Conservation (phyloP, 2,797 vertebrate species). For the Enteromius anoplus region DNA sequence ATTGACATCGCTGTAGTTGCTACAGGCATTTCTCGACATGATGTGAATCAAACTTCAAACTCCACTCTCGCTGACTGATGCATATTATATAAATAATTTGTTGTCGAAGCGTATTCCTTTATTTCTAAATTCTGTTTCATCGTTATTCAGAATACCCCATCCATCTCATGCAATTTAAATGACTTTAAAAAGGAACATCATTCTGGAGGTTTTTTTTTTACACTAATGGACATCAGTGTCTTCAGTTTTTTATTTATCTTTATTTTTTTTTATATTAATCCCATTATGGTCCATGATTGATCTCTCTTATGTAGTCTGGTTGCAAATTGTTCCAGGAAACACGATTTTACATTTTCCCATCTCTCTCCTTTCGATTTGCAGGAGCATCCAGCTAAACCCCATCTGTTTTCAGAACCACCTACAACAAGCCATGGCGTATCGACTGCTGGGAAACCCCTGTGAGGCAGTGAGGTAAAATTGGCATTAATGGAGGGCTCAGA, state of each 20-base stretch:
- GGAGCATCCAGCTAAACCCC: slow-evolving; percentile 77
- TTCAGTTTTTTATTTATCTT: neutral
- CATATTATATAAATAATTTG: neutral
- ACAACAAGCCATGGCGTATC: slow-evolving; percentile 75
- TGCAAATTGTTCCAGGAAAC: slow-evolving; percentile 44
- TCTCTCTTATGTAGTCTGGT: slow-evolving; percentile 18
- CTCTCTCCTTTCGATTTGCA: slow-evolving; percentile 56
- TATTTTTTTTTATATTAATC: neutral
- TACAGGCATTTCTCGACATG: neutral
- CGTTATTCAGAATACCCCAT: slow-evolving; percentile 23
- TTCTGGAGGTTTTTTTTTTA: neutral
- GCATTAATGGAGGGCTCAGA: slow-evolving; percentile 45
- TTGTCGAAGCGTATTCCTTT: slow-evolving; percentile 1
- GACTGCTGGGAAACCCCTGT: slow-evolving; percentile 75
- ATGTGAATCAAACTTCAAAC: slow-evolving; percentile 1
- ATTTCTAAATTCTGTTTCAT: slow-evolving; percentile 13
- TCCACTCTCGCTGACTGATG: neutral
- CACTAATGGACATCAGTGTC: slow-evolving; percentile 17
- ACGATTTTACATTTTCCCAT: slow-evolving; percentile 29
- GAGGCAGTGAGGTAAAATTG: slow-evolving; percentile 78
- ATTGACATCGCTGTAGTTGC: neutral
- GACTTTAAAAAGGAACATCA: neutral
- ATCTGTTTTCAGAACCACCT: slow-evolving; percentile 80
- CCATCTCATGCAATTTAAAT: slow-evolving; percentile 31
- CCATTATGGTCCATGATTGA: slow-evolving; percentile 32